Evolutionary conservation across 2,888 invertebrate species (phyloP).

Genomic region (Rhopalosiphum nymphaeae): DNA sequence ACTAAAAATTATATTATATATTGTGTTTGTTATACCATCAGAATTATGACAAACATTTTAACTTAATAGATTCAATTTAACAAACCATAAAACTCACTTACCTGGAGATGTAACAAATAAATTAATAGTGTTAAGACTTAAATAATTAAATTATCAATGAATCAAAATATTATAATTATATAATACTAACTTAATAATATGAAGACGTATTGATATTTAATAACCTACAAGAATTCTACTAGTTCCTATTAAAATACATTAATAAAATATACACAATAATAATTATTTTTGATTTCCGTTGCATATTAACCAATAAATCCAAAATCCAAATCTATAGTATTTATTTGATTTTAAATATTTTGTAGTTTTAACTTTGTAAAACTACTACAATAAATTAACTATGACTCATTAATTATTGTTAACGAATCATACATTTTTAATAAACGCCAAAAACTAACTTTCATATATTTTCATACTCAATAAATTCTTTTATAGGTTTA

Average conservation of each 20-base stretch:
- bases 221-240: background rate
- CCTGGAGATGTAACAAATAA: background rate
- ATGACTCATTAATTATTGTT: background rate
- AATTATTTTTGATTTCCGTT: background rate
- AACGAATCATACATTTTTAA: background rate
- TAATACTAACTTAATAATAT: background rate
- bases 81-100: slow-evolving; percentile 18
- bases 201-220: background rate
- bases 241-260: background rate
- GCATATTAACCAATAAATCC: background rate
- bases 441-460: background rate
- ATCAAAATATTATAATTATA: background rate
- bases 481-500: background rate
- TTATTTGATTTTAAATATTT: background rate
- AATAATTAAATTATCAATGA: background rate
- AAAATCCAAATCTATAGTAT: background rate
- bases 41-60: background rate
- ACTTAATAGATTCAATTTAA: background rate
- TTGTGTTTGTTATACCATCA: slow-evolving; percentile 10
- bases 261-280: background rate
- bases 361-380: background rate
- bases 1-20: slow-evolving; percentile 64
- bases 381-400: background rate
- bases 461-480: background rate
- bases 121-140: background rate